phyloP scores from a whole-genome alignment of 1,140 invertebrate genomes.

The Lucilia sericata region DNA sequence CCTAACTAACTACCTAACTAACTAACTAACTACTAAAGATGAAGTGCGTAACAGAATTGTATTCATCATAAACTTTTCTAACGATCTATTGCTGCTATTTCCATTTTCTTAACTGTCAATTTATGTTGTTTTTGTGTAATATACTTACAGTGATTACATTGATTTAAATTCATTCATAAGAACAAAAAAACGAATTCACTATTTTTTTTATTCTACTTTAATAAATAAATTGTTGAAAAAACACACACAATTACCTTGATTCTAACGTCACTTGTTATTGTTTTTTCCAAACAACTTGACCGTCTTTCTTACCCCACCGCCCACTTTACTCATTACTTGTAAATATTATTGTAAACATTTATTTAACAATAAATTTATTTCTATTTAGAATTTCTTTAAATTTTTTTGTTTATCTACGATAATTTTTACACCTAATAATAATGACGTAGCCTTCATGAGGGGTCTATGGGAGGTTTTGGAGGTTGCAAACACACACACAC shows the following conservation, averaged over 20 bases:
- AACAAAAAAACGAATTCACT: background rate
- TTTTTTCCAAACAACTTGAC: background rate
- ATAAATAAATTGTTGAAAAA: background rate
- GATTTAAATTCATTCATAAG: background rate
- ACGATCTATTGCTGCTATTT: no score
- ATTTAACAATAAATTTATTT: constrained; percentile 2
- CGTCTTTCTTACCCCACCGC: background rate
- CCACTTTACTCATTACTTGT: background rate
- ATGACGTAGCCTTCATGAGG: background rate
- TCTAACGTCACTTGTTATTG: background rate
- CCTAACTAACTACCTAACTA: no score
- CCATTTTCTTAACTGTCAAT: no score
- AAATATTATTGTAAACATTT: constrained; percentile 7
- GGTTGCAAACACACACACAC: background rate
- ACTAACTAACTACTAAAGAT: no score
- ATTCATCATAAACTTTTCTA: no score
- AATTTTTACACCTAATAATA: background rate
- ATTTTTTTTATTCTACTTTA: background rate
- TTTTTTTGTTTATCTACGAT: background rate
- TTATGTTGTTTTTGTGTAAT: no score
- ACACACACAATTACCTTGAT: background rate
- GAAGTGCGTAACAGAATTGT: no score
- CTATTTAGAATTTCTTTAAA: background rate
- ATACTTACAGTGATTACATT: no score
- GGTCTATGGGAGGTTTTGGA: background rate